phyloP scores from a whole-genome alignment of 2,888 invertebrate genomes.

The Onchidella celtica region DNA sequence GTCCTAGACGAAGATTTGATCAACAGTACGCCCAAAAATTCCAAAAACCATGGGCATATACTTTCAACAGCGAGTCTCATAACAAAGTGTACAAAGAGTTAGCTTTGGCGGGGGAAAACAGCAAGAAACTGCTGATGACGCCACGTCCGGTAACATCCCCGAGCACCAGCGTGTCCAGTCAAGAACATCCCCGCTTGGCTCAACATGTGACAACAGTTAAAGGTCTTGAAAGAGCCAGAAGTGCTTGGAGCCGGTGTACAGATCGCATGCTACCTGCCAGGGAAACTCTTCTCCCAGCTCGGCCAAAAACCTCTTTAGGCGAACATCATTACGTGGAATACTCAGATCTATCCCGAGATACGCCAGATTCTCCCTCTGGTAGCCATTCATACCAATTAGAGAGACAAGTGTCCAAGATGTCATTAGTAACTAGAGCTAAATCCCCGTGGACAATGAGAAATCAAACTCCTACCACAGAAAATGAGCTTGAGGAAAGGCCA shows the following conservation, averaged over 20 bases:
- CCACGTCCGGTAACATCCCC: not conserved
- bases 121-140: not conserved
- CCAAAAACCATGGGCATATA: slow-evolving; percentile 22
- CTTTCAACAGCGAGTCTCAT: not conserved
- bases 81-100: slow-evolving; percentile 13
- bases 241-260: not conserved
- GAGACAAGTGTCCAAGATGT: not conserved
- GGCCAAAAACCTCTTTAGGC: not conserved
- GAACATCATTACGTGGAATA: not conserved
- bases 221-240: not conserved
- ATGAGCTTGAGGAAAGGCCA: not conserved
- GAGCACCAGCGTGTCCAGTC: not conserved
- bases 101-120: not conserved
- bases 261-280: not conserved
- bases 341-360: not conserved
- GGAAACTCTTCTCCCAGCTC: not conserved
- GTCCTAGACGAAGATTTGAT: not conserved
- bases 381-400: not conserved
- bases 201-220: not conserved
- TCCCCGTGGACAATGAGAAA: not conserved
- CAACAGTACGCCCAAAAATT: not conserved
- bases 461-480: not conserved
- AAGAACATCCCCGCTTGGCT: not conserved
- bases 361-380: not conserved
- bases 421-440: not conserved